Evolutionary conservation across 2,888 invertebrate species (phyloP), one percentile per base, ranked within the genome.

Genomic region (Drosophila robusta): DNA sequence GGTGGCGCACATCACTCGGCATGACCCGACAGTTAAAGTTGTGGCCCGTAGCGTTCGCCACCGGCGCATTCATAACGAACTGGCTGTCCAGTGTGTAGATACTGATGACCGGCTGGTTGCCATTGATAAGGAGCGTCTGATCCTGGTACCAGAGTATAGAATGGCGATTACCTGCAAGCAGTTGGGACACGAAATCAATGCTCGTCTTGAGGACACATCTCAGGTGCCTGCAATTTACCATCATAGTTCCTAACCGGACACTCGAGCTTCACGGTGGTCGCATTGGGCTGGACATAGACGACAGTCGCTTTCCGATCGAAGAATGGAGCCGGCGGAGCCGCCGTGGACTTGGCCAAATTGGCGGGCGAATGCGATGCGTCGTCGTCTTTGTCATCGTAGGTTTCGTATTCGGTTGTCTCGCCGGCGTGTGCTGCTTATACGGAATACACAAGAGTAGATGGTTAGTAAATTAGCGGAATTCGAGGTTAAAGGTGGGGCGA

Each of bases 161-260:
- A 65, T 83, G 87, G 12, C 49, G 67, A 18, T 6, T 14, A 4
- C 50, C 83, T 83, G 42, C 4, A 55, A 50, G 4, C 6, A 44
- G 6, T 11, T 34, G n/a, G 22, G 34, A n/a, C 12, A 44, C 7
- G 22, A 16, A 32, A 26, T 54, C 8, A 54, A 32, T 12, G 32
- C 4, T 5, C 22, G 18, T 3, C 12, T 32, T 11, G 8, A 12
- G 14, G 18, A 24, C 8, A 12, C 9, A 14, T 8, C 8, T 11
- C 8, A 36, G 12, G 16, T 4, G 12, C 4, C 8, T 18, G 14
- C 4, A 29, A 12, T 8, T 52, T 65, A 84, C 83, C 55, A 39
- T 85, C 62, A 38, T 70, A 87, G 29, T 87, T 87, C 49, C 75
- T 73, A 0, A 82, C 86, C 5, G 83, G 83, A 22, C 83, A 84